Evolutionary conservation across 2,888 invertebrate genomes (phyloP), one percentile per base, ranked within the genome.

Genomic region (Cinara cedri): DNA sequence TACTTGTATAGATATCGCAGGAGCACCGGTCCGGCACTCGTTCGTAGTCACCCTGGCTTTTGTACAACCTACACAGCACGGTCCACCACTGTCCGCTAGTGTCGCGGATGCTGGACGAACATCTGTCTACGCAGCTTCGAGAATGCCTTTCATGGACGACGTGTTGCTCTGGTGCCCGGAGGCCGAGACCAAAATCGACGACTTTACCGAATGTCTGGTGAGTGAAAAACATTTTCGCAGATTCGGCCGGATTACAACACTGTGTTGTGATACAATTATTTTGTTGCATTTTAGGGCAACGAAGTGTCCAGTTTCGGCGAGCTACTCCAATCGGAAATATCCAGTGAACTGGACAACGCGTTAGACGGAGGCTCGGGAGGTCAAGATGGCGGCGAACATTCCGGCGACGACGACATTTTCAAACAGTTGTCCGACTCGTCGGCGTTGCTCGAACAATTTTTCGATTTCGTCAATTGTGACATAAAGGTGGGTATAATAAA

Each of bases 121-220:
- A 24, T 46, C 76, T 14, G 21, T 82, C 75, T 6, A 21, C 46
- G 3, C 83, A 81, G 82, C 81, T 78, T 82, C 81, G 81, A 81
- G 82, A 81, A 83, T 83, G 81, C 82, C 95, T 89, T 96, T 95
- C 90, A 95, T 96, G 88, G 95, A 96, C 89, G 95, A 96, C 90
- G 95, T 96, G 87, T 90, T 95, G 85, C 89, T 93, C 86, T 96
- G 96, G 96, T 93, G 95, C 89, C 94, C 94, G 86, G 95, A 95
- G 89, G 95, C 94, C 88, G 95, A 95, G 88, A 94, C 94, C 87
- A 95, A 94, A 87, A 94, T 95, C 91, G 94, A 95, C 85, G 95
- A 95, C 86, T 90, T 95, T 86, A 92, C 94, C 84, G 92, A 92
- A 87, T 95, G 95, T 88, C 90, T 95, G 90, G 95, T 94, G 86